Conservation (phyloP, 2,113 vertebrate species). For the Sylvietta virens region DNA sequence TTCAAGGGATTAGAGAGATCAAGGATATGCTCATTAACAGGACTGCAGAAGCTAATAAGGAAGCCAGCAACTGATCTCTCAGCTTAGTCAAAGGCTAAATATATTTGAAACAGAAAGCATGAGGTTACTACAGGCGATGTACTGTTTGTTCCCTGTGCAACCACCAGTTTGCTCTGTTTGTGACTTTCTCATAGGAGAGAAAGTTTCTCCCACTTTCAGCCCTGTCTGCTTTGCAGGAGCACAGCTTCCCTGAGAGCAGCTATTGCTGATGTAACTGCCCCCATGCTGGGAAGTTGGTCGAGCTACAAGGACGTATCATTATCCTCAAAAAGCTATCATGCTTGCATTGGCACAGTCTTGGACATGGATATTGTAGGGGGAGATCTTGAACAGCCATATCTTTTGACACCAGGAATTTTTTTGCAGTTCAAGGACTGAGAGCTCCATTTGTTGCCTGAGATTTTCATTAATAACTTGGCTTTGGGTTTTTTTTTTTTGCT, state of each 20-base stretch:
- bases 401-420: not conserved
- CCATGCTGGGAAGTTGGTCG: rapidly evolving
- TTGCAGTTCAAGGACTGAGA: not conserved
- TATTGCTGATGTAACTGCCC: not conserved
- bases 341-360: not conserved
- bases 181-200: not conserved
- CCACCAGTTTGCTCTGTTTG: not conserved
- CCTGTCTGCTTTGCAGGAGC: not conserved
- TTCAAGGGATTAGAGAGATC: not conserved
- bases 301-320: not conserved
- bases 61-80: not conserved
- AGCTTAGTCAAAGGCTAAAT: not conserved
- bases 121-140: not conserved
- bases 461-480: not conserved
- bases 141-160: not conserved
- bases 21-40: not conserved
- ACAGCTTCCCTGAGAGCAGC: not conserved
- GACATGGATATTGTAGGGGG: not conserved
- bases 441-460: not conserved
- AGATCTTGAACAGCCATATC: not conserved
- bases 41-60: not conserved
- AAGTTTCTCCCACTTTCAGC: not conserved
- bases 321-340: not conserved
- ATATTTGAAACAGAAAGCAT: not conserved
- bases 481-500: not conserved